These are phyloP conservation scores for Axea sp. DNA, from an alignment of 2,888 invertebrate genomes.

Conservation along the genomic window DNA sequence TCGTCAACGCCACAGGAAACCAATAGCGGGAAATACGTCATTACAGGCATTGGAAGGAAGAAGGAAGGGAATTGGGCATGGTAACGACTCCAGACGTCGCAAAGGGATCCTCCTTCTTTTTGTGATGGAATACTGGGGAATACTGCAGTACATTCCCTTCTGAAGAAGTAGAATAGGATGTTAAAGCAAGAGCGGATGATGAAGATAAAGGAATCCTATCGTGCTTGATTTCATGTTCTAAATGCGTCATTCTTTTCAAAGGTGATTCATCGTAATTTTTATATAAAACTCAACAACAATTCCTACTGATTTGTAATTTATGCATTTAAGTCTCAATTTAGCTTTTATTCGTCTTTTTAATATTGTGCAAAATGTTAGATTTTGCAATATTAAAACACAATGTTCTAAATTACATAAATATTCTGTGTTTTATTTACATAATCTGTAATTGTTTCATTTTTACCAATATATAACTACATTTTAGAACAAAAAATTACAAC, in stretches of 20 bases:
- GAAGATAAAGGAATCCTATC: slow-evolving; percentile 62
- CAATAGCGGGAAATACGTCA: slow-evolving; percentile 75
- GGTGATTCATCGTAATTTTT: slow-evolving; percentile 40
- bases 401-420: too few species aligned
- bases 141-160: slow-evolving; percentile 44
- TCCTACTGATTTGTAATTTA: slow-evolving; percentile 11
- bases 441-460: too few species aligned
- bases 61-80: slow-evolving; percentile 65
- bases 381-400: too few species aligned
- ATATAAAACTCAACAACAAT: slow-evolving; percentile 21
- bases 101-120: slow-evolving; percentile 62
- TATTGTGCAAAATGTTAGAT: too few species aligned
- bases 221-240: slow-evolving; percentile 66
- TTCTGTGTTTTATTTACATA: too few species aligned
- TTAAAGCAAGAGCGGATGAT: slow-evolving; percentile 54
- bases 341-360: too few species aligned
- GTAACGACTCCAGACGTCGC: slow-evolving; percentile 67
- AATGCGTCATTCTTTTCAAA: slow-evolving; percentile 58
- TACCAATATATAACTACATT: too few species aligned
- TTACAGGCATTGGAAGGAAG: slow-evolving; percentile 67
- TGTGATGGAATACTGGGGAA: slow-evolving; percentile 39
- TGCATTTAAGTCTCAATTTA: too few species aligned
- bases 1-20: slow-evolving; percentile 67
- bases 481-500: too few species aligned
- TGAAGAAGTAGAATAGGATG: slow-evolving; percentile 48